phyloP scores from a whole-genome alignment of 2,113 vertebrate species.

The Barnardius zonarius region DNA sequence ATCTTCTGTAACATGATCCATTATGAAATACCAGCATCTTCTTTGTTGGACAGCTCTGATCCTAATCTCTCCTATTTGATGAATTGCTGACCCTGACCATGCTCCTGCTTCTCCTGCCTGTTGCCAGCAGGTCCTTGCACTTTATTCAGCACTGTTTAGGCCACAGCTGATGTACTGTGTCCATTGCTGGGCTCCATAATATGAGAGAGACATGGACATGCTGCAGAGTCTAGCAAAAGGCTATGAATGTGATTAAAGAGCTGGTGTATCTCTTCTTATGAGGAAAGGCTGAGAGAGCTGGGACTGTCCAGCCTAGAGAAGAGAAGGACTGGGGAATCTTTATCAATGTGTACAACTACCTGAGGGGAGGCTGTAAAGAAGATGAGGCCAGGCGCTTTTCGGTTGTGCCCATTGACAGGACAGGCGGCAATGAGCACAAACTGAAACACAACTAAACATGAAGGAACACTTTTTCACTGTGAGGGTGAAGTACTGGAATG shows the following conservation, averaged over 20 bases:
- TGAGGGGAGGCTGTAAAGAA: background rate
- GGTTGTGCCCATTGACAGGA: background rate
- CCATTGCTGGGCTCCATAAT: background rate
- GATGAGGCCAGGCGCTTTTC: background rate
- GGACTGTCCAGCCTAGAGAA: background rate
- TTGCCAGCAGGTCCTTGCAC: background rate
- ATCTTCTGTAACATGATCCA: background rate
- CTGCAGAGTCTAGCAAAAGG: background rate
- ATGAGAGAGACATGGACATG: background rate
- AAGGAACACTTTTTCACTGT: background rate
- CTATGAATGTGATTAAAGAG: background rate
- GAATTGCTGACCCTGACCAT: background rate
- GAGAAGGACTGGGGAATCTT: background rate
- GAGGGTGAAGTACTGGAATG: background rate
- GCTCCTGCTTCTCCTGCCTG: background rate
- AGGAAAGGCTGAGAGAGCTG: background rate
- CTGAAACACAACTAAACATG: background rate
- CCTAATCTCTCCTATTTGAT: background rate
- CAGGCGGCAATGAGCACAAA: background rate
- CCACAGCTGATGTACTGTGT: background rate
- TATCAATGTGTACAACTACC: background rate
- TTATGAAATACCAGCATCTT: background rate
- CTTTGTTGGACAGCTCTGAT: background rate
- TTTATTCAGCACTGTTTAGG: background rate
- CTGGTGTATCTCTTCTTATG: background rate